Evolutionary conservation across 2,888 invertebrate genomes (phyloP).

Genomic region (Idaea dimidiata): DNA sequence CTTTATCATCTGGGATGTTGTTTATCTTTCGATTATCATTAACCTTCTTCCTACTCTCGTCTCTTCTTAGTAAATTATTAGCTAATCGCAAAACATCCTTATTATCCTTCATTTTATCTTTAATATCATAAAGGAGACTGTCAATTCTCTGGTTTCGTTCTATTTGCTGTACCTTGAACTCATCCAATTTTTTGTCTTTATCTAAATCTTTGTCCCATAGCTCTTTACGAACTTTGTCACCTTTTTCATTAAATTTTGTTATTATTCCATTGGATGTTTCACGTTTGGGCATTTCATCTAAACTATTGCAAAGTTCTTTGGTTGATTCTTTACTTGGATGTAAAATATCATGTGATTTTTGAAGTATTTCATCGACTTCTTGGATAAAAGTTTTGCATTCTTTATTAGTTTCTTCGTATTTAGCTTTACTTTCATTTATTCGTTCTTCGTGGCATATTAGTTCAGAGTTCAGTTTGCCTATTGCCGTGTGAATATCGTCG

Average conservation of each 20-base stretch:
- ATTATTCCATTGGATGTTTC: constrained; percentile 11
- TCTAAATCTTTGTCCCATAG: constrained; percentile 52
- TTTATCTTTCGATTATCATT: constrained; percentile 30
- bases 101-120: constrained; percentile 72
- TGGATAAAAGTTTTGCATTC: constrained; percentile 66
- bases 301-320: constrained; percentile 19
- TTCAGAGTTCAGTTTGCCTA: constrained; percentile 59
- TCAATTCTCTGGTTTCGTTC: constrained; percentile 60
- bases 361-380: constrained; percentile 65
- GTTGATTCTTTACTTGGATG: constrained; percentile 44
- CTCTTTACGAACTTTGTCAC: constrained; percentile 46
- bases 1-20: constrained; percentile 46
- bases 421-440: constrained; percentile 57
- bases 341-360: constrained; percentile 61
- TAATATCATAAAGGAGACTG: constrained; percentile 60
- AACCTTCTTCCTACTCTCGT: constrained; percentile 47
- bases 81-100: constrained; percentile 65
- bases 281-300: constrained; percentile 16
- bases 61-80: constrained; percentile 59
- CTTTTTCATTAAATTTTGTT: constrained; percentile 20
- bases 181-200: constrained; percentile 40
- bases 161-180: constrained; percentile 46
- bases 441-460: constrained; percentile 61
- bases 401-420: constrained; percentile 57
- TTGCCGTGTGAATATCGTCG: constrained; percentile 62